These are phyloP conservation scores for Aplodontia rufa DNA, from an alignment of 2,113 vertebrate species.

Conservation along the genomic window DNA sequence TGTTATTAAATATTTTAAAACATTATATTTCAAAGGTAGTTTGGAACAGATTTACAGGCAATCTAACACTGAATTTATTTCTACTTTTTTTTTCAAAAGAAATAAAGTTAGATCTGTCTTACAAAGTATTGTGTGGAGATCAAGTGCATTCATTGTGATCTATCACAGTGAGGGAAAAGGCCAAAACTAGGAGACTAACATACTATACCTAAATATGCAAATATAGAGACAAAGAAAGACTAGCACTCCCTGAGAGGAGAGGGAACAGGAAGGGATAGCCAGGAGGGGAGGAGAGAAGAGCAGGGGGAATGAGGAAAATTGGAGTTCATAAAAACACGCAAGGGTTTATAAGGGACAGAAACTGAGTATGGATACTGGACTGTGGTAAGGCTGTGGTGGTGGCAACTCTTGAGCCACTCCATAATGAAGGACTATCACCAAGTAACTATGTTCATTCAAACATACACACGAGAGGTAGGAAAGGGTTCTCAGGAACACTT, in stretches of 20 bases:
- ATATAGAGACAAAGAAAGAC: neutral
- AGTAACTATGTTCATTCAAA: rapidly evolving
- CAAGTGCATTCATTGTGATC: neutral
- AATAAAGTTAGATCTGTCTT: neutral
- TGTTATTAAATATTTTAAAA: neutral
- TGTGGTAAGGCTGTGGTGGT: rapidly evolving
- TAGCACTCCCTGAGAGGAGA: neutral
- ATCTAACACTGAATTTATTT: neutral
- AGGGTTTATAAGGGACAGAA: rapidly evolving
- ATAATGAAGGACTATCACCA: neutral
- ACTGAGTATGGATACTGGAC: neutral
- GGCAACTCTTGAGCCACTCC: neutral
- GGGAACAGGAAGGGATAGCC: neutral
- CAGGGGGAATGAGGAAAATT: neutral
- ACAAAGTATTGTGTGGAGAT: neutral
- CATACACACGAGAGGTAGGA: neutral
- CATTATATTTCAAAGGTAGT: neutral
- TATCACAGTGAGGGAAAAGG: neutral
- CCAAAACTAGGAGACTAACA: neutral
- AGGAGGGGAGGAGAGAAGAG: neutral
- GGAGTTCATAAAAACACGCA: neutral
- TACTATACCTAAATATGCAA: no score
- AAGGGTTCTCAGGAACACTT: neutral
- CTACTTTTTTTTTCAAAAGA: neutral
- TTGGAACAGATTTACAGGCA: neutral